Evolutionary conservation across 2,797 vertebrate genomes (phyloP).

Genomic region (Trematomus bernacchii): DNA sequence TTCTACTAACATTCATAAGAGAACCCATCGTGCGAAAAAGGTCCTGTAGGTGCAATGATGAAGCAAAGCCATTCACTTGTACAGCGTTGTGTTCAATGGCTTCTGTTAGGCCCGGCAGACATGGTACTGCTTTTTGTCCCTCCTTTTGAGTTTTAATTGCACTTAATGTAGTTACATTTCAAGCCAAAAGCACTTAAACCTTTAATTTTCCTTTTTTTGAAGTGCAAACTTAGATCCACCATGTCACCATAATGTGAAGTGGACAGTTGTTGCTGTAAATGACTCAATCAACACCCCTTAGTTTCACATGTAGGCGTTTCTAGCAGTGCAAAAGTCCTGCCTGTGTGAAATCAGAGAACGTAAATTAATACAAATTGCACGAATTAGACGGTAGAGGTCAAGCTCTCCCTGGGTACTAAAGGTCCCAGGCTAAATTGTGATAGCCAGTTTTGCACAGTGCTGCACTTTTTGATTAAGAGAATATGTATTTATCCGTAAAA

Average conservation of each 20-base stretch:
- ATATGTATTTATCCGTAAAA: constrained; percentile 87
- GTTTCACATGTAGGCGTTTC: constrained; percentile 65
- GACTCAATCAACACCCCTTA: constrained; percentile 63
- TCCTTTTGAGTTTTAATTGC: constrained; percentile 82
- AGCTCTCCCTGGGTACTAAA: constrained; percentile 91
- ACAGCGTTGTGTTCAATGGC: constrained; percentile 67
- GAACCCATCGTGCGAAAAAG: constrained; percentile 68
- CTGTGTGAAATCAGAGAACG: constrained; percentile 72
- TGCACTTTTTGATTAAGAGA: constrained; percentile 92
- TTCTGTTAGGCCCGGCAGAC: constrained; percentile 76
- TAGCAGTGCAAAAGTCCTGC: constrained; percentile 66
- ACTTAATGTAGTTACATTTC: constrained; percentile 85
- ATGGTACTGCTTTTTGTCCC: constrained; percentile 78
- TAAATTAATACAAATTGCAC: constrained; percentile 77
- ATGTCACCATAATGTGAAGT: constrained; percentile 50
- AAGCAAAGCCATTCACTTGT: constrained; percentile 79
- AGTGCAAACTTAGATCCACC: constrained; percentile 68
- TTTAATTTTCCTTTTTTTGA: constrained; percentile 56
- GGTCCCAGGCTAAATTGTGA: constrained; percentile 96
- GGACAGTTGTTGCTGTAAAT: constrained; percentile 60
- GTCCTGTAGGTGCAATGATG: constrained; percentile 81
- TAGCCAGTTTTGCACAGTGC: constrained; percentile 98
- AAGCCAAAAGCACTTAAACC: constrained; percentile 87
- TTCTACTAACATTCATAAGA: constrained; percentile 83
- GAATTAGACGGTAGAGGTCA: constrained; percentile 86